Percentiles rank a stretch among this genome's conserved stretches.
phyloP scores from a whole-genome alignment of 2,888 invertebrate genomes.

The Trachelus troglodyta region DNA sequence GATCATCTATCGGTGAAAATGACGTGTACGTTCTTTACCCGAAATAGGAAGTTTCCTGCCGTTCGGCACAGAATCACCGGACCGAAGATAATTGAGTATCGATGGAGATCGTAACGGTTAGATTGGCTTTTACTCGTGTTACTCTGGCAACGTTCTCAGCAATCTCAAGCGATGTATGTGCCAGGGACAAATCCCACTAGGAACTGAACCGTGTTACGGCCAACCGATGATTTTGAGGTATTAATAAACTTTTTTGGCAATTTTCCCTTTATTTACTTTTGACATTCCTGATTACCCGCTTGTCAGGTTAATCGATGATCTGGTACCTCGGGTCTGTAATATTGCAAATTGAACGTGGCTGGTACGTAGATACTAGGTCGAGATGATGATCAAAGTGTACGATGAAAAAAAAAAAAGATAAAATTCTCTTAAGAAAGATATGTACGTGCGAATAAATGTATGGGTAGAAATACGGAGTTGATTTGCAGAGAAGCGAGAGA shows the following conservation, averaged over 20 bases:
- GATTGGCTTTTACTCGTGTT: neutral
- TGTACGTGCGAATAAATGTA: neutral
- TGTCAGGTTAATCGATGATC: neutral
- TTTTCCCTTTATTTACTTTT: neutral
- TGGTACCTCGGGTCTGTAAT: neutral
- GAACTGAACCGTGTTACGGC: neutral
- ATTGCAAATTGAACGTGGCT: neutral
- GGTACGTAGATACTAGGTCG: neutral
- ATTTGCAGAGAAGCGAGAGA: neutral
- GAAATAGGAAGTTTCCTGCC: neutral
- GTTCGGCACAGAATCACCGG: neutral
- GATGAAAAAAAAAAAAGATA: too few species aligned
- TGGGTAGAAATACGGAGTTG: neutral
- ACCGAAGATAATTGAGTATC: neutral
- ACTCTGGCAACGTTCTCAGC: neutral
- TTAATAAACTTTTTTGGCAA: neutral
- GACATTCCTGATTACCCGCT: neutral
- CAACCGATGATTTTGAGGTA: neutral
- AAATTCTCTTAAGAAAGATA: too few species aligned
- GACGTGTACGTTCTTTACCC: neutral
- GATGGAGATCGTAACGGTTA: neutral
- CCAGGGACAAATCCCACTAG: neutral
- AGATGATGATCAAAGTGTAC: too few species aligned
- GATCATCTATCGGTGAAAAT: neutral
- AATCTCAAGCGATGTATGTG: neutral